Conservation (phyloP, 2,888 invertebrate genomes). For the Crossocerus cetratus region DNA sequence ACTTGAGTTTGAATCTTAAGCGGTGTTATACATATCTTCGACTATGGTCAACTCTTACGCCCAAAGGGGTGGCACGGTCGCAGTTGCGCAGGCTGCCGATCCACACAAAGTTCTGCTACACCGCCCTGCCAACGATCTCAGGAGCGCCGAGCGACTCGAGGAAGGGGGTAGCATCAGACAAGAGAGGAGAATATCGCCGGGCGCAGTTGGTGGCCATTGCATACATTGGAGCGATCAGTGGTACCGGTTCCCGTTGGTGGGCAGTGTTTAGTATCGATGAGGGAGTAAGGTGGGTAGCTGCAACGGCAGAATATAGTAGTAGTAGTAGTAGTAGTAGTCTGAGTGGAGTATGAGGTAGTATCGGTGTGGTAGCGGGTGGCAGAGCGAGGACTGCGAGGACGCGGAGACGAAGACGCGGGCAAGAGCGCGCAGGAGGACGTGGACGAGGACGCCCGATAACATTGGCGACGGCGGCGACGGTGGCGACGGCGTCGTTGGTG, state of each 20-base stretch:
- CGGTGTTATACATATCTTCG: too few relatives aligned
- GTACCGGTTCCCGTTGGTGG: slow-evolving; percentile 8
- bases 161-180: neutral
- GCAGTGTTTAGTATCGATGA: slow-evolving; percentile 7
- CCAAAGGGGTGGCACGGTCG: too few relatives aligned
- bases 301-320: too few relatives aligned
- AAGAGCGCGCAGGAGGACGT: slow-evolving; percentile 27
- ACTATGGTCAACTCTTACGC: too few relatives aligned
- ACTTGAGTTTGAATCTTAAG: too few relatives aligned
- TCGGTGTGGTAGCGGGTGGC: neutral
- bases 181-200: slow-evolving; percentile 21
- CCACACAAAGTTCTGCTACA: too few relatives aligned
- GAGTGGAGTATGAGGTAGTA: too few relatives aligned
- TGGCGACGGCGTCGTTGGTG: slow-evolving; percentile 13
- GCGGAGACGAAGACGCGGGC: slow-evolving; percentile 36
- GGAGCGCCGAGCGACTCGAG: neutral
- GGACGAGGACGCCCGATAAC: slow-evolving; percentile 36
- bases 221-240: slow-evolving; percentile 36
- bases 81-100: too few relatives aligned
- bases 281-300: too few relatives aligned
- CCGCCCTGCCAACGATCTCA: too few relatives aligned
- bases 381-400: slow-evolving; percentile 32
- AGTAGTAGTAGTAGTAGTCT: too few relatives aligned
- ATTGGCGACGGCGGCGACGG: slow-evolving; percentile 25
- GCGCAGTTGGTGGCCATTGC: slow-evolving; percentile 20